These are phyloP conservation scores for Oryzias curvinotus DNA, from an alignment of 2,113 vertebrate species.

Conservation along the genomic window DNA sequence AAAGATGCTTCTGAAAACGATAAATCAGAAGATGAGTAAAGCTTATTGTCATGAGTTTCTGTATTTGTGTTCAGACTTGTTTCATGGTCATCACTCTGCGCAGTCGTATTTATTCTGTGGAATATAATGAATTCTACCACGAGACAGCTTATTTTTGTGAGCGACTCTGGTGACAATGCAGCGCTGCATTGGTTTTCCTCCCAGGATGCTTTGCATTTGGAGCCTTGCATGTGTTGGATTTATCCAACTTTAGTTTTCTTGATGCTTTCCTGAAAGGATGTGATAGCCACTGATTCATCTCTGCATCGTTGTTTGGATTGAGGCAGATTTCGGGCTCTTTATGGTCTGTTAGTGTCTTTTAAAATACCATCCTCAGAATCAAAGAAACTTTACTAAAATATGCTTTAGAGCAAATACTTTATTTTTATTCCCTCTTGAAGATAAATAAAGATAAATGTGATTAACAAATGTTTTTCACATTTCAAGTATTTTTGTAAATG, in stretches of 20 bases:
- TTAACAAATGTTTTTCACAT: too few relatives aligned
- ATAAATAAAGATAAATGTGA: too few relatives aligned
- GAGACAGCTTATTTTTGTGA: conserved; percentile 10
- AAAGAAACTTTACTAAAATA: too few relatives aligned
- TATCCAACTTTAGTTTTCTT: conserved; percentile 16
- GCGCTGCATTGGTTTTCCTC: background rate
- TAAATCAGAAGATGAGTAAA: background rate
- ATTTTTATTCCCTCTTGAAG: too few relatives aligned
- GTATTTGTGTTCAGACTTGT: conserved; percentile 28
- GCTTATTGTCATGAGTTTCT: conserved; percentile 15
- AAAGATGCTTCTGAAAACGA: too few relatives aligned
- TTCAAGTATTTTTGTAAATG: too few relatives aligned
- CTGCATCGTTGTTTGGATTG: background rate
- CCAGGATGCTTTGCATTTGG: conserved; percentile 6
- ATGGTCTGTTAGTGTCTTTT: too few relatives aligned
- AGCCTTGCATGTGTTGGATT: conserved; percentile 32
- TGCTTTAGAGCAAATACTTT: too few relatives aligned
- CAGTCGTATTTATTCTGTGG: conserved; percentile 43
- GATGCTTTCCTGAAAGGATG: background rate
- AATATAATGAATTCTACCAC: conserved; percentile 31
- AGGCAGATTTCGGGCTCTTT: background rate
- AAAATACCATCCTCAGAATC: too few relatives aligned
- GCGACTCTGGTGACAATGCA: conserved; percentile 14
- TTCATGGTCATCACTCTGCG: conserved; percentile 17
- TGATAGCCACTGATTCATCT: background rate